Conservation (phyloP, 2,888 invertebrate species). For the Harpalus rufipes region DNA sequence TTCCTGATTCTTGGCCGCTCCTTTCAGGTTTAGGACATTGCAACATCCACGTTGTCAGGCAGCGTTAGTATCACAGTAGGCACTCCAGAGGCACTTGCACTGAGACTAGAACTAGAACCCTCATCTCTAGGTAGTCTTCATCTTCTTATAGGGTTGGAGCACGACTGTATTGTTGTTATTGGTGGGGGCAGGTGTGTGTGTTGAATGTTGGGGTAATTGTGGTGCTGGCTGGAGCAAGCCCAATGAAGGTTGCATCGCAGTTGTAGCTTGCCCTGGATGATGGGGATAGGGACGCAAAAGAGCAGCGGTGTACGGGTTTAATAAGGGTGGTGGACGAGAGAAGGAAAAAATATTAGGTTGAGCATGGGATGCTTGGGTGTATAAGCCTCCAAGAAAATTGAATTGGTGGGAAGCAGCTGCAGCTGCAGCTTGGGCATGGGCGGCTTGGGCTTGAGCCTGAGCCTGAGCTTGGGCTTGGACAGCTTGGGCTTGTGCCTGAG, state of each 20-base stretch:
- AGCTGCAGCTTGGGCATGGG: conserved; percentile 65
- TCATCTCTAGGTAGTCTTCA: conserved; percentile 87
- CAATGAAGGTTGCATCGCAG: conserved; percentile 69
- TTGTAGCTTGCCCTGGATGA: conserved; percentile 48
- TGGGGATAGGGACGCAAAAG: conserved; percentile 72
- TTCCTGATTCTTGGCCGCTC: too few relatives aligned
- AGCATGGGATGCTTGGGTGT: conserved; percentile 3
- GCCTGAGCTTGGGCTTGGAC: conserved; percentile 67
- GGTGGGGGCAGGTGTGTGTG: conserved; percentile 75
- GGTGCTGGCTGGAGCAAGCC: conserved; percentile 72
- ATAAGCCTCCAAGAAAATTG: background rate
- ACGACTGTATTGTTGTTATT: conserved; percentile 80
- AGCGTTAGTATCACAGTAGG: conserved; percentile 63
- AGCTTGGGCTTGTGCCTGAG: conserved; percentile 67
- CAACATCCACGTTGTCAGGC: conserved; percentile 17
- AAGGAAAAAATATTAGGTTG: conserved; percentile 75
- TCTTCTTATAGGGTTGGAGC: conserved; percentile 93
- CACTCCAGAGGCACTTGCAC: conserved; percentile 66
- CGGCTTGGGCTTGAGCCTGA: conserved; percentile 31
- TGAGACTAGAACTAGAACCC: conserved; percentile 56
- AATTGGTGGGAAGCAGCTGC: background rate
- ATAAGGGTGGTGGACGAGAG: conserved; percentile 75
- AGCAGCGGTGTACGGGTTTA: conserved; percentile 77
- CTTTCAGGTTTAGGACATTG: background rate
- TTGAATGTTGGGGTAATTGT: conserved; percentile 73